Evolutionary conservation across 2,113 vertebrate genomes (phyloP).

Genomic region (Hiodon alosoides): DNA sequence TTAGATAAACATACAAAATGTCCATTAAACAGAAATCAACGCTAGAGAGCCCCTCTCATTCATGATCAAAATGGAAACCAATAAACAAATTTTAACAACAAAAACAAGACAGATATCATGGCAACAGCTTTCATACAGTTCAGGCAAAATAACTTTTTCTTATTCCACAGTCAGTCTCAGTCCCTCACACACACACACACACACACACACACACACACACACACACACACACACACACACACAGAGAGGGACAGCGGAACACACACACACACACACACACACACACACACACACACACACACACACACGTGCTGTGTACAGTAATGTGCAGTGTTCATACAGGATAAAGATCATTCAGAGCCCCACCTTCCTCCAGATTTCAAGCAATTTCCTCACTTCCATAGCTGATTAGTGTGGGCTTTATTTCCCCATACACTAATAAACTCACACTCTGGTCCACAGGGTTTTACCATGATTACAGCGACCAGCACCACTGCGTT

Average conservation of each 20-base stretch:
- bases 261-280: constrained; percentile 27
- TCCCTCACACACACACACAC: background rate
- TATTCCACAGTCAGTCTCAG: too few species aligned
- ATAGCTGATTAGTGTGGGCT: too few species aligned
- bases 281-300: constrained; percentile 22
- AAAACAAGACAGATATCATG: background rate
- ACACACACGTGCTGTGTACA: background rate
- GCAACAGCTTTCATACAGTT: background rate
- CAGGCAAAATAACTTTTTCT: background rate
- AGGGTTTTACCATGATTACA: background rate
- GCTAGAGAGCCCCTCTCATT: background rate
- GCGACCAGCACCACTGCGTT: background rate
- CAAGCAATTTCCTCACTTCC: too few species aligned
- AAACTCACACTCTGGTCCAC: background rate
- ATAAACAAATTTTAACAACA: background rate
- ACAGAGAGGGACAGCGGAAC: too few species aligned
- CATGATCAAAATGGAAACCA: background rate
- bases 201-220: background rate
- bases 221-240: constrained; percentile 32
- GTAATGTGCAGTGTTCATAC: background rate
- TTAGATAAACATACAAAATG: constrained; percentile 8
- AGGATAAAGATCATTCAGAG: background rate
- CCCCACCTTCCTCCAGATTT: too few species aligned
- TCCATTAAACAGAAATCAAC: background rate
- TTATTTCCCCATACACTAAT: too few species aligned